Evolutionary conservation across 2,888 invertebrate genomes (phyloP), one percentile per base, ranked within the genome.

Genomic region (Ceraclea dissimilis): DNA sequence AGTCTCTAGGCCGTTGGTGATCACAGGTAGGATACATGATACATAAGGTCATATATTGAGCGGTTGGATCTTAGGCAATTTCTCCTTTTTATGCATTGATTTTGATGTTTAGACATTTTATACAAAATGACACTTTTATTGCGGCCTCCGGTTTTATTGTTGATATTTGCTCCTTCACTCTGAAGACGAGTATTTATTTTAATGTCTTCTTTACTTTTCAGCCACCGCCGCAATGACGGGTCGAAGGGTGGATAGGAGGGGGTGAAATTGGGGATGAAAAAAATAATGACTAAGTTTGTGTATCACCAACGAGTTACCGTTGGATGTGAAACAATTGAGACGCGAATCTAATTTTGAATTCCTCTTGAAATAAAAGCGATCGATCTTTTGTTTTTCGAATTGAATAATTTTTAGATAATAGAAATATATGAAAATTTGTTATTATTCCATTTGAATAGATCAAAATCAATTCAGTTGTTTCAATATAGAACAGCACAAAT

Each of bases 61-160:
- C n/a, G n/a, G n/a, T n/a, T n/a, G n/a, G n/a, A n/a, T n/a, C n/a
- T n/a, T n/a, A n/a, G n/a, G n/a, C n/a, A n/a, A n/a, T n/a, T n/a
- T n/a, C n/a, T n/a, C n/a, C 39, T 59, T 59, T 59, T 59, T 59
- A 59, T 56, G 55, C 59, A 59, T 51, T 51, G 48, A 46, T 53
- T 46, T 59, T 59, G 56, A 59, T 57, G 59, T 33, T 34, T 49
- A 57, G 55, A 54, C 59, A 57, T 59, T 59, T 59, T 56, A 53
- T 49, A 51, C 53, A 48, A 46, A 57, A 58, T 51, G 54, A 43
- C 47, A 47, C 53, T 59, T 56, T 59, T 59, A 59, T 58, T 49
- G 43, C 52, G 54, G 46, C 53, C 51, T 43, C 57, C 43, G 34
- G 39, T 52, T 59, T 59, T 59, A 52, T 52, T 59, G 51, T 39